Base-by-base conservation (phyloP, 2,888 invertebrate genomes). In the Crematogaster levior region DNA sequence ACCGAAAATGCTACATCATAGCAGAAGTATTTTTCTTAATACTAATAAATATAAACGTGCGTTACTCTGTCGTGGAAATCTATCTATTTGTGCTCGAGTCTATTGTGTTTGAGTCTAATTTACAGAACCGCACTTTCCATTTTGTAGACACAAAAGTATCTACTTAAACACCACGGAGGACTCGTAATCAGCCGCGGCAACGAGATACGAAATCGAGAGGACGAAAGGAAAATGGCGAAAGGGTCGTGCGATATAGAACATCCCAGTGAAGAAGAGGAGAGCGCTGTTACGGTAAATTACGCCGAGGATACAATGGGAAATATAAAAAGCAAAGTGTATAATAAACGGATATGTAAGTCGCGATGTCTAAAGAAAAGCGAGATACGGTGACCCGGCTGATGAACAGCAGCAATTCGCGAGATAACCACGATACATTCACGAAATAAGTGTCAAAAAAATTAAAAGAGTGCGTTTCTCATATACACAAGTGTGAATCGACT, bases 341-440 rank as follows among this genome's bases (percentile, higher is more conserved):
- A 85, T 82, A 81, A 79, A 65, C 58, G 74, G 43, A 30, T n/a
- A 6, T 51, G 75, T 70, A 65, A 51, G 81, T 73, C 34, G 68
- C 21, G 51, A 56, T 9, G 63, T 80, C 53, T 34, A 80, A 56
- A 81, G 68, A 24, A 53, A 58, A 58, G 72, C 48, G 58, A 53
- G 27, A 46, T 83, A 70, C 70, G 56, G 81, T 70, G 68, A 73
- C 72, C 61, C 48, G 43, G 37, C 40, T 77, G 56, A 65, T 61
- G 86, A 83, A 87, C 81, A 63, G 51, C 27, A 66, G 80, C 75
- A 82, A 84, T 86, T 88, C 85, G 85, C 85, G 79, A 90, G 91
- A 91, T 91, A 92, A 90, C 86, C 81, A 84, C 88, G 88, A 90
- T 90, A 88, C 90, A 89, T 90, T 92, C 84, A 46, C 82, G 56